Evolutionary conservation across 2,888 invertebrate genomes (phyloP).

Genomic region (Pegoplata infirma): DNA sequence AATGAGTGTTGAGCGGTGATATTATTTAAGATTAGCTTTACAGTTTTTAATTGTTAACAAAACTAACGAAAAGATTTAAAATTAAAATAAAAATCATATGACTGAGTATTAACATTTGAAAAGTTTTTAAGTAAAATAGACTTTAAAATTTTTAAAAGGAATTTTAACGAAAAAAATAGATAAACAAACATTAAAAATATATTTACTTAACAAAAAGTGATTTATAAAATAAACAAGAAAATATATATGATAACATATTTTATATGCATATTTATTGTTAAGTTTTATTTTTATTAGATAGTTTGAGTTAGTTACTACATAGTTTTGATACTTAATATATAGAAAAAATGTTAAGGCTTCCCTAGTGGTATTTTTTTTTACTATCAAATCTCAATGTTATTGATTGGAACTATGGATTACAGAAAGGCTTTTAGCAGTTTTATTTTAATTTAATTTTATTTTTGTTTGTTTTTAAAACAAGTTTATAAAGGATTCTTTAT

Average conservation of each 20-base stretch:
- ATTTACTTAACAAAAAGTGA: not conserved
- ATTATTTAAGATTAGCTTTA: too few species aligned
- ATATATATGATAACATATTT: slow-evolving; percentile 28
- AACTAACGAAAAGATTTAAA: too few species aligned
- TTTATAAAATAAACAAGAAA: not conserved
- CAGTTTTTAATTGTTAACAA: too few species aligned
- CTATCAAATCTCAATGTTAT: slow-evolving; percentile 41
- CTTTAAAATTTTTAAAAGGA: not conserved
- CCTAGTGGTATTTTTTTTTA: slow-evolving; percentile 2
- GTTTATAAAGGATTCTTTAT: not conserved
- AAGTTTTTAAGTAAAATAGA: too few species aligned
- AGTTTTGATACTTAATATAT: slow-evolving; percentile 12
- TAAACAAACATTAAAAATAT: not conserved
- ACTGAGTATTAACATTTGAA: too few species aligned
- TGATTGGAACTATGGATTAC: slow-evolving; percentile 34
- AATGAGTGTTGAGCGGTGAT: too few species aligned
- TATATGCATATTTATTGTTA: slow-evolving; percentile 33
- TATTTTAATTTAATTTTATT: slow-evolving; percentile 7
- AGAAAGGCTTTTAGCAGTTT: slow-evolving; percentile 29
- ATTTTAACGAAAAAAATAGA: not conserved
- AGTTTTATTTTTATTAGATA: not conserved
- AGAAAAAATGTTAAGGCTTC: not conserved
- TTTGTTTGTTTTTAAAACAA: slow-evolving; percentile 54
- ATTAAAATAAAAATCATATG: too few species aligned
- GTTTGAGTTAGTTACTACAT: not conserved